These are phyloP conservation scores for Drosophila rubida DNA, from an alignment of 2,888 invertebrate species.

Conservation along the genomic window DNA sequence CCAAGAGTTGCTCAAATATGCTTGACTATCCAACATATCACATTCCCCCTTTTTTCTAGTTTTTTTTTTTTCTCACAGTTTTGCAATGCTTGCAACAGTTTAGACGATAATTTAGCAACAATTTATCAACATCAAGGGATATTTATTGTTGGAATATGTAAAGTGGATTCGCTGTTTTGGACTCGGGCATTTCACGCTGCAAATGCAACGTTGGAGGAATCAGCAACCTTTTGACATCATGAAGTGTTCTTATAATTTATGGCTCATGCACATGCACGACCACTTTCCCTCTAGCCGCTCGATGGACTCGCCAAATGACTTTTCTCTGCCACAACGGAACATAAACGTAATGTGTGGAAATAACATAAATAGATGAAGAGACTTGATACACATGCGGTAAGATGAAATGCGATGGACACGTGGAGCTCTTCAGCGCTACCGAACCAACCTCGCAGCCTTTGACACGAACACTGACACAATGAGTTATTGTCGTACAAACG, in stretches of 20 bases:
- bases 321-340: slow-evolving; percentile 42
- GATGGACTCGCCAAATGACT: slow-evolving; percentile 47
- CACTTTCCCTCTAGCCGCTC: slow-evolving; percentile 5
- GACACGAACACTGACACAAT: slow-evolving; percentile 30
- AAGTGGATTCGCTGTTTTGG: slow-evolving; percentile 8
- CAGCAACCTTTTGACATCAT: slow-evolving; percentile 58
- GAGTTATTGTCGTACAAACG: slow-evolving; percentile 10
- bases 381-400: slow-evolving; percentile 11
- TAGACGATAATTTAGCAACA: slow-evolving; percentile 27
- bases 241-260: slow-evolving; percentile 72
- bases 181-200: slow-evolving; percentile 44
- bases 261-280: slow-evolving; percentile 62
- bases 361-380: slow-evolving; percentile 45
- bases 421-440: slow-evolving; percentile 9
- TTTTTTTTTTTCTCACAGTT: too few species aligned
- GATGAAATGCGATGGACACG: slow-evolving; percentile 12
- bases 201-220: slow-evolving; percentile 45
- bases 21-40: neutral
- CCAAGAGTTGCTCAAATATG: neutral
- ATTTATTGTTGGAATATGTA: slow-evolving; percentile 30
- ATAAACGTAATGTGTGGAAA: slow-evolving; percentile 63
- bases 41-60: neutral
- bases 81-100: neutral
- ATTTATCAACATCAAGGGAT: slow-evolving; percentile 44
- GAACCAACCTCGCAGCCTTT: neutral